Percentiles rank a stretch among this genome's conserved stretches.
phyloP scores from a whole-genome alignment of 1,140 invertebrate species.

The Drosophila sp. region DNA sequence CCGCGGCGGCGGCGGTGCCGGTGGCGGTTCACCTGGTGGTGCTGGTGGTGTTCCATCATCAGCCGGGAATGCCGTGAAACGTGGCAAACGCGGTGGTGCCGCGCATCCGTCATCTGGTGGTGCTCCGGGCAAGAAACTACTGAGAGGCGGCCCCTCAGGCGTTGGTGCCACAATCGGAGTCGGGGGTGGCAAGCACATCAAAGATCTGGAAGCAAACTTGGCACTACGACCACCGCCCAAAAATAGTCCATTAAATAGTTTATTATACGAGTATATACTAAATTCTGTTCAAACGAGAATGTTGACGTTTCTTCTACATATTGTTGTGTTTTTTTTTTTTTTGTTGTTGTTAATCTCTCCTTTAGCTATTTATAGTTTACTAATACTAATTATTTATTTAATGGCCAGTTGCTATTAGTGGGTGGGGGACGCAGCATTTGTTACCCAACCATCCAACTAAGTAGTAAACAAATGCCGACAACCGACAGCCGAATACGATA shows the following conservation, averaged over 20 bases:
- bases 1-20: slow-evolving; percentile 35
- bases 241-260: slow-evolving; percentile 56
- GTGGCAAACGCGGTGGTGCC: slow-evolving; percentile 37
- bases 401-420: slow-evolving; percentile 32
- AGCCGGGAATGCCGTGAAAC: slow-evolving; percentile 25
- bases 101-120: slow-evolving; percentile 12
- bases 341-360: too few species aligned
- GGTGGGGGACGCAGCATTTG: neutral
- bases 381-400: slow-evolving; percentile 66
- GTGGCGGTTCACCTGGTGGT: slow-evolving; percentile 38
- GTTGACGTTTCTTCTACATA: slow-evolving; percentile 28
- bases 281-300: slow-evolving; percentile 39
- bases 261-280: slow-evolving; percentile 58
- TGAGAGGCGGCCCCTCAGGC: slow-evolving; percentile 23
- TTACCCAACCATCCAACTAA: slow-evolving; percentile 6
- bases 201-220: slow-evolving; percentile 78
- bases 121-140: slow-evolving; percentile 59
- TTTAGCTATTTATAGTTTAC: slow-evolving; percentile 36
- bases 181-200: slow-evolving; percentile 39
- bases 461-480: slow-evolving; percentile 36
- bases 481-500: too few species aligned
- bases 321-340: slow-evolving; percentile 43
- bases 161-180: slow-evolving; percentile 15
- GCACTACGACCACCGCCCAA: slow-evolving; percentile 81
- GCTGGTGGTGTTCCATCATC: slow-evolving; percentile 29